Conservation (phyloP, 2,888 invertebrate genomes). For the Lasioglossum morio region DNA sequence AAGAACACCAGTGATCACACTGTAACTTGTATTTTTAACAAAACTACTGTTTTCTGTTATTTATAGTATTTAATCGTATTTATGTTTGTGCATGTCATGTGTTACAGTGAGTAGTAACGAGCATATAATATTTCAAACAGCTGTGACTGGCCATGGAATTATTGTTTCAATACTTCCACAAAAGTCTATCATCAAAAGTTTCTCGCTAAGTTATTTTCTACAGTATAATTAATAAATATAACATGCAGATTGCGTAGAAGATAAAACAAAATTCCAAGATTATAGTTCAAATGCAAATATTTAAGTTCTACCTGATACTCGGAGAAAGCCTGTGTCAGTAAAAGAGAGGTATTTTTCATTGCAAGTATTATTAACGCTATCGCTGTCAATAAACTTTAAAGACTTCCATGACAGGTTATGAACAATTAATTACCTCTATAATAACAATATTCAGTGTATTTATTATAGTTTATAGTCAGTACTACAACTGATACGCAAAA, state of each 20-base stretch:
- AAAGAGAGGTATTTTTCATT: background rate
- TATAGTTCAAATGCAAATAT: background rate
- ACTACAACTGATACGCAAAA: slow-evolving; percentile 18
- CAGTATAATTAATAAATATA: slow-evolving; percentile 17
- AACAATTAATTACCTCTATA: slow-evolving; percentile 4
- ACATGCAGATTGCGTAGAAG: background rate
- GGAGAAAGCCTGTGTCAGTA: background rate
- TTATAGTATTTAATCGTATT: background rate
- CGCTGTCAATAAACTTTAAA: background rate
- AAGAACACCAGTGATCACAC: slow-evolving; percentile 1
- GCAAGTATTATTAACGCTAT: background rate
- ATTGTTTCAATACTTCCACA: background rate
- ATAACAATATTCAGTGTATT: slow-evolving; percentile 12
- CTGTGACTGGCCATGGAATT: background rate
- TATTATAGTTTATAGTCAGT: slow-evolving; percentile 12
- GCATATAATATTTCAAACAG: slow-evolving; percentile 1
- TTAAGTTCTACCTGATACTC: slow-evolving; percentile 7
- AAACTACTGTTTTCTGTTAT: background rate
- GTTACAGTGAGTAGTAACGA: background rate
- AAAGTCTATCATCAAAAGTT: slow-evolving; percentile 47
- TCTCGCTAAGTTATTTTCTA: slow-evolving; percentile 30
- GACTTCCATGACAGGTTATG: background rate
- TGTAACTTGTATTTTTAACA: background rate
- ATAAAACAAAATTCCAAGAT: background rate
- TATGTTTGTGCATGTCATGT: background rate